Evolutionary conservation across 2,888 invertebrate genomes (phyloP).

Genomic region (Serrognathus titanus): DNA sequence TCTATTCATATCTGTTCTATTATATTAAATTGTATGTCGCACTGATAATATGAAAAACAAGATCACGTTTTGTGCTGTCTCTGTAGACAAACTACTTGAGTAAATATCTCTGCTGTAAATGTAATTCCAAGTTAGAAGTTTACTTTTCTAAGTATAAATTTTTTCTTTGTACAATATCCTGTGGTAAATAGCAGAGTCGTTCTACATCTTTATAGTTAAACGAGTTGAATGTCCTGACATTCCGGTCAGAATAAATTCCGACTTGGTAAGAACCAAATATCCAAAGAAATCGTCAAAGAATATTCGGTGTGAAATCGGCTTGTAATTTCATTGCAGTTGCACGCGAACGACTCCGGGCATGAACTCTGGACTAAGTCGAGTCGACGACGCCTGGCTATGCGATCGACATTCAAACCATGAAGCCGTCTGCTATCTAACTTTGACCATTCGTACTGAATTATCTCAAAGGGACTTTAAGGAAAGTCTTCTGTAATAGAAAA

Average conservation of each 20-base stretch:
- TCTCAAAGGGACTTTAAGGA: constrained; percentile 1
- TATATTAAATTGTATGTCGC: no score
- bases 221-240: not conserved
- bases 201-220: no score
- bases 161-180: no score
- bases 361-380: constrained; percentile 13
- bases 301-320: constrained; percentile 25
- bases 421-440: constrained; percentile 22
- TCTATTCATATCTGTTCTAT: no score
- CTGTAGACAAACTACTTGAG: no score
- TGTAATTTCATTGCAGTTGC: constrained; percentile 28
- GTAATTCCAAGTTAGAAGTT: no score
- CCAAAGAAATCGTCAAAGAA: constrained; percentile 23
- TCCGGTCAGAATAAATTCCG: constrained; percentile 8
- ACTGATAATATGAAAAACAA: no score
- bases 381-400: constrained; percentile 7
- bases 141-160: no score
- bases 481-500: not conserved
- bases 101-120: no score
- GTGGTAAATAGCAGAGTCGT: no score
- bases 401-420: constrained; percentile 23
- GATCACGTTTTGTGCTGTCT: no score
- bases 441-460: constrained; percentile 21
- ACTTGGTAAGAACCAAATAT: constrained; percentile 5
- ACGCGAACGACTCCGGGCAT: constrained; percentile 20